phyloP scores from a whole-genome alignment of 2,888 invertebrate species.

The Megamerina dolium region DNA sequence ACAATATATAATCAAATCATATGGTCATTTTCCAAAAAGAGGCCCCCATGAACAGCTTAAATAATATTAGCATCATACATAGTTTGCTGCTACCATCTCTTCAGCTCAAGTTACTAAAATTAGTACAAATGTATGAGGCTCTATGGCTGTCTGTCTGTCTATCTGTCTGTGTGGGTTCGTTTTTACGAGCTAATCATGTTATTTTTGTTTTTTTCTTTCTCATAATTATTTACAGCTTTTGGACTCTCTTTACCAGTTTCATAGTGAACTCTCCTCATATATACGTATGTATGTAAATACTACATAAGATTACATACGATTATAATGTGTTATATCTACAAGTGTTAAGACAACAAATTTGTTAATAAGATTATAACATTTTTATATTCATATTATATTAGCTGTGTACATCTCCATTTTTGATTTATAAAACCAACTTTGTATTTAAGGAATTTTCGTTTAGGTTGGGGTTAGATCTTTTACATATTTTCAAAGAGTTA shows the following conservation, averaged over 20 bases:
- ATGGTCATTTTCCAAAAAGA: neutral
- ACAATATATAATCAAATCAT: too few species aligned
- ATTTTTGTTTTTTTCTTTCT: too few species aligned
- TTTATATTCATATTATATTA: neutral
- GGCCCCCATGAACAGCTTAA: neutral
- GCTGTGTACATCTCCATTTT: neutral
- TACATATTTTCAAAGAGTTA: neutral
- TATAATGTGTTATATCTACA: neutral
- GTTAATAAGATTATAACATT: slow-evolving; percentile 1
- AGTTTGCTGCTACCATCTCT: too few species aligned
- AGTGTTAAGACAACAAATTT: neutral
- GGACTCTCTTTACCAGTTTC: neutral
- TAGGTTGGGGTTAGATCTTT: neutral
- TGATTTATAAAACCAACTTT: neutral
- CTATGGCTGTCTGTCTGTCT: too few species aligned
- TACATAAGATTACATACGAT: too few species aligned
- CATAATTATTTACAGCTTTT: too few species aligned
- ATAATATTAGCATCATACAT: too few species aligned
- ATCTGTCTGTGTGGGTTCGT: too few species aligned
- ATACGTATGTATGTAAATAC: too few species aligned
- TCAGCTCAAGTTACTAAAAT: too few species aligned
- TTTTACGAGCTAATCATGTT: too few species aligned
- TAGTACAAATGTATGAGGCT: too few species aligned
- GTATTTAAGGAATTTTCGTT: neutral
- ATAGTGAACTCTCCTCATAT: neutral